A percentile compares a stretch with the other conserved stretches of the same genome.
phyloP scores from a whole-genome alignment of 2,888 invertebrate species.

The Azorinus chamasolen region DNA sequence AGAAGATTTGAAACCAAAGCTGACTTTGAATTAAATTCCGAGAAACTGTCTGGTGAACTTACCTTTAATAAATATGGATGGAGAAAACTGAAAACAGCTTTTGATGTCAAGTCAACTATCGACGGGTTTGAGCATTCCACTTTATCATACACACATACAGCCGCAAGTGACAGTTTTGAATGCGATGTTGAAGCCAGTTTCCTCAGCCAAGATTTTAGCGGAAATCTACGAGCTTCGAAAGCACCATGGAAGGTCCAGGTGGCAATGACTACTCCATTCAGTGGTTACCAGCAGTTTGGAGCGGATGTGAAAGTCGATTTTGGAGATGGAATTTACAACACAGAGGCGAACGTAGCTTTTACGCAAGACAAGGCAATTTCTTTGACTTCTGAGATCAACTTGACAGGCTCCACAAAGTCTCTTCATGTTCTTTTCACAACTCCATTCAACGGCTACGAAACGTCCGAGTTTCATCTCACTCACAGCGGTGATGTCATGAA shows the following conservation, averaged over 20 bases:
- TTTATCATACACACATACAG: slow-evolving; percentile 39
- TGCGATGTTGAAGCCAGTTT: slow-evolving; percentile 40
- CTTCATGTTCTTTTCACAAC: slow-evolving; percentile 24
- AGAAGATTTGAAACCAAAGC: slow-evolving; percentile 42
- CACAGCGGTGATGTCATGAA: slow-evolving; percentile 32
- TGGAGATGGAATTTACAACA: slow-evolving; percentile 13
- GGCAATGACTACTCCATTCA: slow-evolving; percentile 37
- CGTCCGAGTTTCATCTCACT: slow-evolving; percentile 19
- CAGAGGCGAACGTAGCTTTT: slow-evolving; percentile 32
- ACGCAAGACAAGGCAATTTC: slow-evolving; percentile 50
- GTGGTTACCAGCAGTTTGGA: slow-evolving; percentile 38
- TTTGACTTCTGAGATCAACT: slow-evolving; percentile 22
- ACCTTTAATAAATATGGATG: slow-evolving; percentile 47
- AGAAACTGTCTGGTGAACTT: slow-evolving; percentile 30
- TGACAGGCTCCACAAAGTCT: slow-evolving; percentile 18
- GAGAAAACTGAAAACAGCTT: slow-evolving; percentile 41
- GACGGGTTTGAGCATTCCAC: slow-evolving; percentile 37
- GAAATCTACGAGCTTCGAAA: slow-evolving; percentile 35
- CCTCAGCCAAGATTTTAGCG: slow-evolving; percentile 42
- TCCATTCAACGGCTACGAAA: slow-evolving; percentile 44
- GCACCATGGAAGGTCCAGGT: slow-evolving; percentile 26
- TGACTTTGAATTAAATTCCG: slow-evolving; percentile 30
- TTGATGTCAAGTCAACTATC: slow-evolving; percentile 47
- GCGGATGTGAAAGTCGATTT: slow-evolving; percentile 36
- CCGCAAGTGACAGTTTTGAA: slow-evolving; percentile 55